Evolutionary conservation across 2,113 vertebrate genomes (phyloP).

Genomic region (Machaerirhynchus nigripectus): DNA sequence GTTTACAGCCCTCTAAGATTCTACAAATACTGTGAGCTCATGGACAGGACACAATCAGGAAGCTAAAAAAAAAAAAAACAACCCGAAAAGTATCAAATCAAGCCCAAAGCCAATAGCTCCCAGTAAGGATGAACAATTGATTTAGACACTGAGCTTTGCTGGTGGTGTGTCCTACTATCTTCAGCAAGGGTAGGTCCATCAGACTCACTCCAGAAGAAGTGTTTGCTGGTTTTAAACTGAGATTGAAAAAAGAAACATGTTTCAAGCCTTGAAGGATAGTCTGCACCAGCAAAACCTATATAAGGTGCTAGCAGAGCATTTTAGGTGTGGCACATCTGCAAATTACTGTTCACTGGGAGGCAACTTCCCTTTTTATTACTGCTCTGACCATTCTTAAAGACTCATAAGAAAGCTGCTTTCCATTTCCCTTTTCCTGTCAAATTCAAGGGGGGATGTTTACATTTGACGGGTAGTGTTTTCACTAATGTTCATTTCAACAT

Average conservation of each 20-base stretch:
- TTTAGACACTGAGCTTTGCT: background rate
- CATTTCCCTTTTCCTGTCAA: background rate
- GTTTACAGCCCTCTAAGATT: background rate
- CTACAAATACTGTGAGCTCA: background rate
- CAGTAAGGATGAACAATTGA: background rate
- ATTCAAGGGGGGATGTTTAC: background rate
- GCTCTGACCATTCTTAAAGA: background rate
- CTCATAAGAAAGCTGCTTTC: background rate
- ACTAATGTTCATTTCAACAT: background rate
- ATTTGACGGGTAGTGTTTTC: background rate
- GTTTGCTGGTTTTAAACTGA: background rate
- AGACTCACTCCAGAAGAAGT: background rate
- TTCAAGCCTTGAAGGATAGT: background rate
- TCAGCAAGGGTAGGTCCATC: background rate
- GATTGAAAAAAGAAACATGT: background rate
- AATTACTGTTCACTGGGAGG: background rate
- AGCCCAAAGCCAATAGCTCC: background rate
- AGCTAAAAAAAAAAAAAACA: background rate
- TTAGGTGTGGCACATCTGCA: background rate
- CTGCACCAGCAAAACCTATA: background rate
- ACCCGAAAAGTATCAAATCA: background rate
- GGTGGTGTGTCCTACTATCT: background rate
- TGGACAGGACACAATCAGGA: background rate
- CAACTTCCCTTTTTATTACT: background rate
- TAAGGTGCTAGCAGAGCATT: background rate